Percentiles rank a stretch among this genome's conserved stretches.
Evolutionary conservation across 2,797 vertebrate genomes (phyloP).

Genomic region (Squalus acanthias): DNA sequence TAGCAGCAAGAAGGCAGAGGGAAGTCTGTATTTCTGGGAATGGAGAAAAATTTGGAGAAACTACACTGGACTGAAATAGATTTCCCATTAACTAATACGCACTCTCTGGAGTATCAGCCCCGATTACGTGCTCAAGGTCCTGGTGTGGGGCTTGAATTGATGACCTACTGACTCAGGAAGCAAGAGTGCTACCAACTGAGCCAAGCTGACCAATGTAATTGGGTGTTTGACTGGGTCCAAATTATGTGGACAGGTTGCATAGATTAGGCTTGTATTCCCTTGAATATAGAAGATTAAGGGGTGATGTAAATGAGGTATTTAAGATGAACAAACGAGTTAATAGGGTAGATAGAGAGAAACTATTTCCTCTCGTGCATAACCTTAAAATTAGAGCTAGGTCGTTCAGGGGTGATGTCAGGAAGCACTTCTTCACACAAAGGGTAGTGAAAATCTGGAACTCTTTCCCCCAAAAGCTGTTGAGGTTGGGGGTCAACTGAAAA

Average conservation of each 20-base stretch:
- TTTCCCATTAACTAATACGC: background rate
- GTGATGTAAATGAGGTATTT: background rate
- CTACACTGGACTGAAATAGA: background rate
- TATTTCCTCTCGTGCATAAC: background rate
- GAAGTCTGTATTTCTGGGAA: background rate
- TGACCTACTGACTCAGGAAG: background rate
- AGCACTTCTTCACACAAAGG: background rate
- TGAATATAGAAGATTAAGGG: background rate
- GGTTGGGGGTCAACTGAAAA: background rate
- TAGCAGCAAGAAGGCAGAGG: background rate
- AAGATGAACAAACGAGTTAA: background rate
- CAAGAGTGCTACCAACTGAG: background rate
- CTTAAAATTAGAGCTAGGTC: background rate
- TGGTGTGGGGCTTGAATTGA: background rate
- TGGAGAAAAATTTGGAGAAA: background rate
- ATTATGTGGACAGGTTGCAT: background rate
- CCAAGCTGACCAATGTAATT: background rate
- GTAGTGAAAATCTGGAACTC: background rate
- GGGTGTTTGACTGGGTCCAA: background rate
- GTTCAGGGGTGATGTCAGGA: background rate
- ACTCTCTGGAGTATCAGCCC: background rate
- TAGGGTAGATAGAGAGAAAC: background rate
- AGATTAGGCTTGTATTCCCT: background rate
- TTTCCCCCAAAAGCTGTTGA: background rate
- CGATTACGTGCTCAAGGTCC: background rate